Base-by-base conservation (phyloP, 2,888 invertebrate species). In the Vandiemenella viatica region DNA sequence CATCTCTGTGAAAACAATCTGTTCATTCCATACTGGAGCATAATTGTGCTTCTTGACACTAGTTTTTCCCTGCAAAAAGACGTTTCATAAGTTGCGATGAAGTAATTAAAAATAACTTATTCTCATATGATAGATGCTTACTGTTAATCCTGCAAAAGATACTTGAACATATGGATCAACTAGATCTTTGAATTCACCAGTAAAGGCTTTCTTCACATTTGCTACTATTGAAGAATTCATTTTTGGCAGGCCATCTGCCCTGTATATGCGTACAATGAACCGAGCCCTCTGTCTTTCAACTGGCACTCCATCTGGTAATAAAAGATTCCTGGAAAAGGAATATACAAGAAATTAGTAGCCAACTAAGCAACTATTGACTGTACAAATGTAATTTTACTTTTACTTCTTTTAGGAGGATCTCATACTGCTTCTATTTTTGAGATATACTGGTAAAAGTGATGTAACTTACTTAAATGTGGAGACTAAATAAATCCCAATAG, bases 161-260 rank as follows among this genome's bases (percentile, higher is more conserved):
- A 91, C 85, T 69, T 86, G 81, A 1, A 92, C 87, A 64, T 81
- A 91, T 0, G 91, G 89, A 63, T 90, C 86, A 0, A 89, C 88
- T n/a, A 90, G 69, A 60, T 90, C 89, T 57, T 79, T 82, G n/a
- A 75, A 70, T 64, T 90, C 90, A 0, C 90, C 89, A 0, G 88
- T 90, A 58, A 91, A 79, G 0, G 89, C 90, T 59, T 84, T 83
- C 64, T 88, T 91, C 38, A 91, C 81, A 64, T 88, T 90, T 1
- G 90, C 89, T 73, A 91, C 77, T 37, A 92, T 68, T 1, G 89
- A 86, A 46, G 88, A 87, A 65, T 89, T 90, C 89, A 91, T 90
- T 67, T 87, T 80, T 0, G 91, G 91, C 46, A 92, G 69, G 1
- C 91, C 91, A 59, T 92, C 90, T 0, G 91, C 91, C 54, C 82